These are phyloP conservation scores for Wiebesia pumilae DNA, from an alignment of 1,140 invertebrate species.

Conservation along the genomic window DNA sequence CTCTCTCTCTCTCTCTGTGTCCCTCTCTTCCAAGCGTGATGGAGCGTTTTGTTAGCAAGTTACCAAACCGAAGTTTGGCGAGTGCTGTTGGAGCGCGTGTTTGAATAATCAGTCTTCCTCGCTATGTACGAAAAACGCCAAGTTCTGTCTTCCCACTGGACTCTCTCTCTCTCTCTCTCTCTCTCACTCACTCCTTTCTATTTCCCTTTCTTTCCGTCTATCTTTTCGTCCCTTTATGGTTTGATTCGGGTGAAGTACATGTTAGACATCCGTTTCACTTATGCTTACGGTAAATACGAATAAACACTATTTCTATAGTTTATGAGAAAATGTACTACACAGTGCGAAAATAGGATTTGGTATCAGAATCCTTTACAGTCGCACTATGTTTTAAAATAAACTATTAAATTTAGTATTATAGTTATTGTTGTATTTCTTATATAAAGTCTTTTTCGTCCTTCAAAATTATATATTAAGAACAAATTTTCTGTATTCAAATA, in stretches of 20 bases:
- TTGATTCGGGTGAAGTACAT: neutral
- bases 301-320: too few species aligned
- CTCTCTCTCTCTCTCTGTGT: neutral
- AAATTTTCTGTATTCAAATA: too few species aligned
- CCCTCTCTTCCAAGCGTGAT: neutral
- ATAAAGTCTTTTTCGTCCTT: too few species aligned
- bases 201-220: too few species aligned
- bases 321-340: too few species aligned
- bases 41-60: constrained; percentile 11
- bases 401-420: too few species aligned
- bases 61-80: neutral
- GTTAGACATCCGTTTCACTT: neutral
- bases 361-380: too few species aligned
- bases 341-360: too few species aligned
- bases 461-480: too few species aligned
- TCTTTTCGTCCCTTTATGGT: neutral
- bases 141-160: neutral
- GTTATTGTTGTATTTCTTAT: too few species aligned
- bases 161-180: neutral
- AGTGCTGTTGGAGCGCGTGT: neutral
- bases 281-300: too few species aligned
- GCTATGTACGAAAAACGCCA: neutral
- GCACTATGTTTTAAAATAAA: too few species aligned
- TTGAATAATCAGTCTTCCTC: constrained; percentile 48
- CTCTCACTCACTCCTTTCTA: neutral